Evolutionary conservation across 2,113 vertebrate genomes (phyloP).

Genomic region (Alces alces): DNA sequence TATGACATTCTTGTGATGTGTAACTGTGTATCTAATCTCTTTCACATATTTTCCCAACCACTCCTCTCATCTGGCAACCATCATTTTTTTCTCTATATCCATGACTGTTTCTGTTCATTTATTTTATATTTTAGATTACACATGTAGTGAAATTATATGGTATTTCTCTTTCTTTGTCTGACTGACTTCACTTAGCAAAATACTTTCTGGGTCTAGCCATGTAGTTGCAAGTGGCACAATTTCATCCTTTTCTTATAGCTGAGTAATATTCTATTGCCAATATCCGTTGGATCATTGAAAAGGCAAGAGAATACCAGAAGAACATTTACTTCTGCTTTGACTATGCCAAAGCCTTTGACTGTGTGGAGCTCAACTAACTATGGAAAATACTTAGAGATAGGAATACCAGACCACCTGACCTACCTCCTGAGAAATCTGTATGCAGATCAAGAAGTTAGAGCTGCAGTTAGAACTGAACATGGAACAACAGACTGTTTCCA

Average conservation of each 20-base stretch:
- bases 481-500: neutral
- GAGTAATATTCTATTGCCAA: neutral
- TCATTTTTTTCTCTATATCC: neutral
- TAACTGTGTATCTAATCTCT: neutral
- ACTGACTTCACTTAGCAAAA: neutral
- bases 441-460: neutral
- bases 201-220: neutral
- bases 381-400: neutral
- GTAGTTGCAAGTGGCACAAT: neutral
- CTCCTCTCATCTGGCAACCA: neutral
- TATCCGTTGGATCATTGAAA: neutral
- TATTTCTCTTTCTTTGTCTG: neutral
- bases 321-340: neutral
- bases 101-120: neutral
- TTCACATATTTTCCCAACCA: neutral
- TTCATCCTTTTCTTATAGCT: neutral
- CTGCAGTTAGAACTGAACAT: neutral
- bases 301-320: neutral
- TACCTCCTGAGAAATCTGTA: neutral
- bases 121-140: neutral
- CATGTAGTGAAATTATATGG: neutral
- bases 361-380: neutral
- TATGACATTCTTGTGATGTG: neutral
- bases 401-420: neutral
- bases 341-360: neutral